A percentile compares a stretch with the other conserved stretches of the same genome.
phyloP scores from a whole-genome alignment of 1,140 invertebrate species.

The Philotrypesis tridentata region DNA sequence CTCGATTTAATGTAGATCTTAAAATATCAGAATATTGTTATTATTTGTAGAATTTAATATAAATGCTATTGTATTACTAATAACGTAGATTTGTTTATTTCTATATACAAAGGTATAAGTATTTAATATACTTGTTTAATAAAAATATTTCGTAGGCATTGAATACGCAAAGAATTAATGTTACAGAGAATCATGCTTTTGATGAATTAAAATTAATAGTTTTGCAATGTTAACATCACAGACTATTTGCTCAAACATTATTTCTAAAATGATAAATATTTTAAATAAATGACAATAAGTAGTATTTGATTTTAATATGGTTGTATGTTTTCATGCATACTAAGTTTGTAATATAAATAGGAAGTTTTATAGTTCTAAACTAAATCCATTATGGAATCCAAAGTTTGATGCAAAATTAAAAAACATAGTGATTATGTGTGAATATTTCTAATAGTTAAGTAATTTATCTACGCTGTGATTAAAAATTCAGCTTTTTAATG shows the following conservation, averaged over 20 bases:
- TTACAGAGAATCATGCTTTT: not conserved
- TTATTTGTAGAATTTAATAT: slow-evolving; percentile 1
- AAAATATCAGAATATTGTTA: not conserved
- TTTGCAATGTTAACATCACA: not conserved
- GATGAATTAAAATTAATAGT: not conserved
- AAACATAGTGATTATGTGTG: not conserved
- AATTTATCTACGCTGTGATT: slow-evolving; percentile 16
- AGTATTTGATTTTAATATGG: not conserved
- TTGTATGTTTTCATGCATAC: not conserved
- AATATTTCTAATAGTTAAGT: slow-evolving; percentile 2
- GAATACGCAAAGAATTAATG: not conserved
- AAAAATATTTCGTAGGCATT: not conserved
- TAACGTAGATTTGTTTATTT: not conserved
- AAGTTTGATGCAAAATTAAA: not conserved
- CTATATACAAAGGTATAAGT: slow-evolving; percentile 5
- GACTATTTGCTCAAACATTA: not conserved
- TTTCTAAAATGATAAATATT: not conserved
- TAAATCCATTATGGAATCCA: not conserved
- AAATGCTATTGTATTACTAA: slow-evolving; percentile 5
- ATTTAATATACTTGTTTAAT: slow-evolving; percentile 8
- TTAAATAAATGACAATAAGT: not conserved
- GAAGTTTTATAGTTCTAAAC: too few species aligned
- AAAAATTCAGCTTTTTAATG: slow-evolving; percentile 13
- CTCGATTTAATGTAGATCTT: not conserved
- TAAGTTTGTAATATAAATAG: not conserved